phyloP scores from a whole-genome alignment of 2,888 invertebrate species.

The Drosophila atripex region DNA sequence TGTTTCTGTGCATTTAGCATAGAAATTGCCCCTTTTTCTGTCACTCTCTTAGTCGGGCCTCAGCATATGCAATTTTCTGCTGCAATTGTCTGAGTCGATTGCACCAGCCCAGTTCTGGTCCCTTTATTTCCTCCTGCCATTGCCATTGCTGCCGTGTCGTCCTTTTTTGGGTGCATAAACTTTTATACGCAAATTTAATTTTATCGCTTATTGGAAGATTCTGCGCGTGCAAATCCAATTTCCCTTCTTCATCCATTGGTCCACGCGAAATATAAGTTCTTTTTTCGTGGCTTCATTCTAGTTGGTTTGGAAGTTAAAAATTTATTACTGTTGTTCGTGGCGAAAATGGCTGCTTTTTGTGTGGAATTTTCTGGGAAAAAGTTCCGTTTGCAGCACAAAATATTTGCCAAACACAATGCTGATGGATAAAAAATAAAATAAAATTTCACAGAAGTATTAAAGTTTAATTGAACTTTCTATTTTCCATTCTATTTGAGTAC shows the following conservation, averaged over 20 bases:
- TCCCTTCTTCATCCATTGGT: constrained; percentile 26
- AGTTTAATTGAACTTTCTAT: background rate
- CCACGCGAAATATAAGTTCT: constrained; percentile 2
- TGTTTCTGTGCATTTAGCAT: constrained; percentile 63
- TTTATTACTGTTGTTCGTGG: constrained; percentile 15
- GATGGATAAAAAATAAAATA: background rate
- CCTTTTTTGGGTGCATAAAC: constrained; percentile 54
- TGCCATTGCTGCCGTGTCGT: constrained; percentile 7
- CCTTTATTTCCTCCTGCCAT: constrained; percentile 14
- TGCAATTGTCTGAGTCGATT: constrained; percentile 30
- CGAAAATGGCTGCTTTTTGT: constrained; percentile 7
- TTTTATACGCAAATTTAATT: constrained; percentile 78
- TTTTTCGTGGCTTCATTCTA: constrained; percentile 9
- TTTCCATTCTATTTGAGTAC: background rate
- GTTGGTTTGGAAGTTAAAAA: constrained; percentile 27
- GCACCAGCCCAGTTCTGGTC: constrained; percentile 1
- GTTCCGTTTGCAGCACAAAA: background rate
- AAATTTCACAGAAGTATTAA: background rate
- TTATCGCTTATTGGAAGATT: constrained; percentile 76
- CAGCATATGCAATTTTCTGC: constrained; percentile 67
- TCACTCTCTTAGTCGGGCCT: constrained; percentile 50
- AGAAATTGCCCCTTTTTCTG: constrained; percentile 59
- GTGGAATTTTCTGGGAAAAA: constrained; percentile 1
- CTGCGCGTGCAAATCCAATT: constrained; percentile 76
- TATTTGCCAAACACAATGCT: background rate